phyloP scores from a whole-genome alignment of 2,888 invertebrate species.

The Leptura quadrifasciata region DNA sequence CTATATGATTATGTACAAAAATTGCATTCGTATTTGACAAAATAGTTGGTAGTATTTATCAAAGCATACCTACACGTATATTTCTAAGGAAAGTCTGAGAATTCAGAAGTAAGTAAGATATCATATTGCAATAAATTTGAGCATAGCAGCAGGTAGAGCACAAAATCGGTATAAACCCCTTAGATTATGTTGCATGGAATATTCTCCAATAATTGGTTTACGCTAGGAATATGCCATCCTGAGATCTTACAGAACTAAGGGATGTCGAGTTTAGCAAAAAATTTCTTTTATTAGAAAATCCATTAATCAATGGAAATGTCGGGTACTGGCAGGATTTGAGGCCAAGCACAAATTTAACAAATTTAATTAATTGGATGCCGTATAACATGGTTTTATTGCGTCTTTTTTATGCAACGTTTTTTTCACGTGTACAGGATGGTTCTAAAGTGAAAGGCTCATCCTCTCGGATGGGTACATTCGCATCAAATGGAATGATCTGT shows the following conservation, averaged over 20 bases:
- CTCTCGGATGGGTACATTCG: no score
- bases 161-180: not conserved
- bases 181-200: not conserved
- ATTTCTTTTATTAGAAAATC: slow-evolving; percentile 4
- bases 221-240: slow-evolving; percentile 7
- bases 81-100: no score
- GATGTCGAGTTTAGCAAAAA: slow-evolving; percentile 7
- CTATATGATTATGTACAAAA: no score
- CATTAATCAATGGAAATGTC: slow-evolving; percentile 7
- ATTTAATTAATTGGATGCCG: slow-evolving; percentile 4
- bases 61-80: no score
- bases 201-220: slow-evolving; percentile 4
- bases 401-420: not conserved
- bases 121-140: not conserved
- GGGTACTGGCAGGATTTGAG: slow-evolving; percentile 4
- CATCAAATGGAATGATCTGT: no score
- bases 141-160: not conserved
- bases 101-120: not conserved
- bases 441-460: no score
- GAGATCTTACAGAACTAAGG: slow-evolving; percentile 7
- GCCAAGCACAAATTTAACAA: slow-evolving; percentile 7
- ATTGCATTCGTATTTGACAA: no score
- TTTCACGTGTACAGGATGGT: not conserved
- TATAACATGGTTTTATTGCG: not conserved
- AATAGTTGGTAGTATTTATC: no score